Evolutionary conservation across 2,797 vertebrate species (phyloP), one percentile per base, ranked within the genome.

Genomic region (Gastrophryne carolinensis): DNA sequence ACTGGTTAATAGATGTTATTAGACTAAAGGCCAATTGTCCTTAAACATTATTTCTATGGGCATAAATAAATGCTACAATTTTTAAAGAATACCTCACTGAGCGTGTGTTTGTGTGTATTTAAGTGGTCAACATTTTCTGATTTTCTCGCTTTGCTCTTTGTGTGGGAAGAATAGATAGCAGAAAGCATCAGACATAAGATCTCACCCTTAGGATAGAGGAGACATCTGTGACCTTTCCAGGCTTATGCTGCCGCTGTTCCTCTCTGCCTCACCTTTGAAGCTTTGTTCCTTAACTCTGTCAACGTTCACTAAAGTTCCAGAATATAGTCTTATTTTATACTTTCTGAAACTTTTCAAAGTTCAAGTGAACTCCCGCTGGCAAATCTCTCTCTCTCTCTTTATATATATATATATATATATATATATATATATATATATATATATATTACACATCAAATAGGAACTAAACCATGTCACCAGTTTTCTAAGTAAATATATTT

Each of bases 181-280:
- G 21, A 27, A 58, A 34, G 41, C 24, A 61, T 12, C 39, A 8
- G 29, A 44, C 13, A 19, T 19, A 35, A 53, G 32, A 41, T 29
- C 9, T 54, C 57, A 23, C 37, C 24, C 57, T 44, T 11, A 2
- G n/a, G 49, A 49, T 54, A 29, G 60, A 29, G 24, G 30, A 41
- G 68, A 50, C 50, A 52, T 65, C 17, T 30, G 21, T 47, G 60
- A 77, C 44, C 60, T 64, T 77, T 77, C 63, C 60, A 56, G 9
- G 27, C 37, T n/a, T 57, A 61, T 23, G 37, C 37, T 60, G 5
- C 27, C 21, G n/a, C 12, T 23, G 58, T 47, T 30, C 23, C 52
- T 19, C 44, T 57, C 30, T 24, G 32, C 29, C 49, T 56, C 52
- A 65, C 67, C 67, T 78, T 70, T 71, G 47, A 70, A 62, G 37